Evolutionary conservation across 1,140 invertebrate species (phyloP), one percentile per base, ranked within the genome.

Genomic region (Nasonia giraulti): DNA sequence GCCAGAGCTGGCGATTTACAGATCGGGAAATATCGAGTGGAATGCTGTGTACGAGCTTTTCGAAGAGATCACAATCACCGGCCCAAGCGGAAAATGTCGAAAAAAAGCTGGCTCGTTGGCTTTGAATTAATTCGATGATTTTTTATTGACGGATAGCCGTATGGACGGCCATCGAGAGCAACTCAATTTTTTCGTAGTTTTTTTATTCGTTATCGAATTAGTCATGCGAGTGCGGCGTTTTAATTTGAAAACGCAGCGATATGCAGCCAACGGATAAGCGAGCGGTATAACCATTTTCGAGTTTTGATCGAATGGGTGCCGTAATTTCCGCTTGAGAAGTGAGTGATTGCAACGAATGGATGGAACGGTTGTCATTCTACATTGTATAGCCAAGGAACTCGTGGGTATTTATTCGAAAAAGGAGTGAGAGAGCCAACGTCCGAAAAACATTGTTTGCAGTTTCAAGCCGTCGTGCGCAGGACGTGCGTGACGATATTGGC

Each of bases 361-460:
- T 17, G 2, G 17, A 55, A 5, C 12, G 17, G 11, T 55, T 14
- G 11, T 55, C 17, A 55, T 17, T 55, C 50, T n/a, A 14, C 20
- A 20, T 3, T 44, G 10, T 2, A 27, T 27, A 55, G 47, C 50
- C 37, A n/a, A 62, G 55, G 55, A 62, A n/a, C 17, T 37, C 1
- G 5, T 20, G 55, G 55, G 17, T n/a, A n/a, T 62, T n/a, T n/a
- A n/a, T 17, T n/a, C 11, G 47, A 37, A 62, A 84, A 75, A 69
- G 68, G 71, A 84, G 40, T 31, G 68, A 33, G 81, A 87, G 27
- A 87, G 55, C 87, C 89, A 92, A 92, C 86, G 90, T 91, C 92
- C 91, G 91, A 92, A 92, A 92, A 92, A 92, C 91, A 92, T 75
- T 44, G 7, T n/a, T 5, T 17, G 31, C 62, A 66, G 11, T 68